A percentile compares a stretch with the other conserved stretches of the same genome.
Evolutionary conservation across 2,888 invertebrate genomes (phyloP).

Genomic region (Patella ulyssiponensis): DNA sequence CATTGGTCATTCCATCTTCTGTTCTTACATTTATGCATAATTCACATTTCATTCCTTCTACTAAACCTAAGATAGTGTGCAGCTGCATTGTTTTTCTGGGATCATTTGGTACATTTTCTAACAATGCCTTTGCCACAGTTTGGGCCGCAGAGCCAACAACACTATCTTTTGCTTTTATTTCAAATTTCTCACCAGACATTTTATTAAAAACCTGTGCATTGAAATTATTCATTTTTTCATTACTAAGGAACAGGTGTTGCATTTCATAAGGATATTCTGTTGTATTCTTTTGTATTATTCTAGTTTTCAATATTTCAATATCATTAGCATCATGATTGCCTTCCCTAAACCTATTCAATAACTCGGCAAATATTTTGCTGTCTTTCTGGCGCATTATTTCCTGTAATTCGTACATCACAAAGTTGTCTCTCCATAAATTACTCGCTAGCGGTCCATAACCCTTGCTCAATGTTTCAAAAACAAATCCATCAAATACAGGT

Average conservation of each 20-base stretch:
- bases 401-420: conserved; percentile 39
- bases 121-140: conserved; percentile 23
- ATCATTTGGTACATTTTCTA: conserved; percentile 19
- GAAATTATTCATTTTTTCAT: conserved; percentile 31
- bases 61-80: conserved; percentile 19
- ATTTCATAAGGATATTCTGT: conserved; percentile 28
- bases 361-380: conserved; percentile 39
- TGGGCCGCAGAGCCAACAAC: conserved; percentile 24
- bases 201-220: conserved; percentile 21
- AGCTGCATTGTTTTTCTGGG: conserved; percentile 29
- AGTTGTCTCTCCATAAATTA: conserved; percentile 40
- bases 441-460: conserved; percentile 34
- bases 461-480: conserved; percentile 28
- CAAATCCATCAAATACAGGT: conserved; percentile 37
- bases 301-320: conserved; percentile 29
- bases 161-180: conserved; percentile 34
- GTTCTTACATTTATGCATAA: conserved; percentile 37
- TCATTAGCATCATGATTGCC: conserved; percentile 33
- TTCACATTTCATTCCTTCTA: conserved; percentile 33
- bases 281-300: conserved; percentile 12
- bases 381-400: conserved; percentile 44
- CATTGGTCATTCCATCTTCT: conserved; percentile 45
- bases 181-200: conserved; percentile 16
- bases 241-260: conserved; percentile 38
- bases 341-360: conserved; percentile 43